A percentile compares a stretch with the other conserved stretches of the same genome.
phyloP scores from a whole-genome alignment of 2,888 invertebrate species.

The Pseudoips prasinana region DNA sequence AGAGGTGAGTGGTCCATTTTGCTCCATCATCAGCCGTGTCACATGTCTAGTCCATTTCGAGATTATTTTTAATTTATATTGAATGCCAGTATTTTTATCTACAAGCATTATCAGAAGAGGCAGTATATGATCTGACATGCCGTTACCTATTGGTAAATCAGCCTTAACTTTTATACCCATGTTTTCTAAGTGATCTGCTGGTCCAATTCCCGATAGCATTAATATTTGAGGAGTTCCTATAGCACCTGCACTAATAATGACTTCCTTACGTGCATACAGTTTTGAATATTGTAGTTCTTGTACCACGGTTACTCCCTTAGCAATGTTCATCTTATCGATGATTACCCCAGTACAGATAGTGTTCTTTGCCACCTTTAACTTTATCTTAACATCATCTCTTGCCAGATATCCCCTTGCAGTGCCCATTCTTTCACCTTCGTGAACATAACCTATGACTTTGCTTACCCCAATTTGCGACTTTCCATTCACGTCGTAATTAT shows the following conservation, averaged over 20 bases:
- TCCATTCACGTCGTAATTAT: slow-evolving; percentile 54
- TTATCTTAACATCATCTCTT: slow-evolving; percentile 33
- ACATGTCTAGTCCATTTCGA: slow-evolving; percentile 13
- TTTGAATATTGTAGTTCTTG: slow-evolving; percentile 19
- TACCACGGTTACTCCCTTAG: slow-evolving; percentile 44
- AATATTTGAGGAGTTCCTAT: slow-evolving; percentile 57
- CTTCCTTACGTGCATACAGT: slow-evolving; percentile 47
- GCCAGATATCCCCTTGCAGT: slow-evolving; percentile 52
- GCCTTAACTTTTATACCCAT: slow-evolving; percentile 40
- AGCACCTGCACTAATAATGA: slow-evolving; percentile 58
- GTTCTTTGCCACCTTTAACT: slow-evolving; percentile 43
- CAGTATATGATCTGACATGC: slow-evolving; percentile 52
- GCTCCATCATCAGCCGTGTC: slow-evolving; percentile 27
- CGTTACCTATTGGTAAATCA: slow-evolving; percentile 53
- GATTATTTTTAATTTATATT: slow-evolving; percentile 12
- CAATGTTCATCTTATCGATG: slow-evolving; percentile 39
- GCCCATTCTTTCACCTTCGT: slow-evolving; percentile 49
- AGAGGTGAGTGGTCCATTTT: slow-evolving; percentile 46
- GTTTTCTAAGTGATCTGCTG: slow-evolving; percentile 39
- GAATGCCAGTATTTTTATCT: slow-evolving; percentile 21
- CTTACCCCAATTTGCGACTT: slow-evolving; percentile 54
- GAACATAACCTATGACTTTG: slow-evolving; percentile 45
- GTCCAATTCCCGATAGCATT: slow-evolving; percentile 60
- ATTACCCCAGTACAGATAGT: slow-evolving; percentile 50
- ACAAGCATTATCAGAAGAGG: slow-evolving; percentile 42